phyloP scores from a whole-genome alignment of 2,888 invertebrate species.

The Sarcophaga rosellei region DNA sequence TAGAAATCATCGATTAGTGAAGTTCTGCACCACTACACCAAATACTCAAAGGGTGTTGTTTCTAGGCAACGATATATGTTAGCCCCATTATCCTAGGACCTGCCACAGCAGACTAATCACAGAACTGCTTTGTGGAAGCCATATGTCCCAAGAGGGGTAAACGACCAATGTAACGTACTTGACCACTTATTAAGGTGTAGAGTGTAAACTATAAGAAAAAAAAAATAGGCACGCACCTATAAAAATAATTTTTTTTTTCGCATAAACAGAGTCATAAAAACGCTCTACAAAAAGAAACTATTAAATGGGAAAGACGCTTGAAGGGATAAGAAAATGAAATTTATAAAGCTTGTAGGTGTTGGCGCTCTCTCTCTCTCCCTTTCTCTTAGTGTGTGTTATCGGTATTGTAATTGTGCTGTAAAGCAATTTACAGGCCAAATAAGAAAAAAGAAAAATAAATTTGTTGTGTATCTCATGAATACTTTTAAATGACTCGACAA shows the following conservation, averaged over 20 bases:
- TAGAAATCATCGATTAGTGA: too few relatives aligned
- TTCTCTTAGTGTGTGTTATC: conserved; percentile 49
- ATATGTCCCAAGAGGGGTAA: too few relatives aligned
- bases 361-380: not conserved
- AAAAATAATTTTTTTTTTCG: conserved; percentile 1
- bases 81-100: too few relatives aligned
- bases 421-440: conserved; percentile 53
- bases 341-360: not conserved
- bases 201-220: not conserved
- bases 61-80: too few relatives aligned
- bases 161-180: too few relatives aligned
- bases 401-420: conserved; percentile 58
- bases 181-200: too few relatives aligned
- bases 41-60: too few relatives aligned
- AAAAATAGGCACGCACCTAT: conserved; percentile 43
- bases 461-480: not conserved
- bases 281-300: not conserved
- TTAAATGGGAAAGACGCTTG: not conserved
- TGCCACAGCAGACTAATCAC: too few relatives aligned
- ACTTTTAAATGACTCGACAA: not conserved
- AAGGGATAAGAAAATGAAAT: not conserved
- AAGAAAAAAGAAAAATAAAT: not conserved
- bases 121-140: too few relatives aligned
- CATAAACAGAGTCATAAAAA: not conserved
- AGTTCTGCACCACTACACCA: too few relatives aligned